These are phyloP conservation scores for Lepus europaeus DNA, from an alignment of 2,113 vertebrate genomes.

Conservation along the genomic window DNA sequence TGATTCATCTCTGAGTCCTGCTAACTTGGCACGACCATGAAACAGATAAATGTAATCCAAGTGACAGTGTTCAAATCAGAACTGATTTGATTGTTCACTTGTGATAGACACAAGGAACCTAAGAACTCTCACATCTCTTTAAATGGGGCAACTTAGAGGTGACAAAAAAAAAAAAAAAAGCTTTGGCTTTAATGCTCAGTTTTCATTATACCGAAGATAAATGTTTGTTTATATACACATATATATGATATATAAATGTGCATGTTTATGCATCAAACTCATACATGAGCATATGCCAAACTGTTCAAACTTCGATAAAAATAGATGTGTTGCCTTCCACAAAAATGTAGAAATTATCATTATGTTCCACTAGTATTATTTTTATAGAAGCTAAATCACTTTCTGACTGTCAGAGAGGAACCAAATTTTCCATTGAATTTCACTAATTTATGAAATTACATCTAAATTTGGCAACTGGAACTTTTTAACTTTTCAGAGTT, in stretches of 20 bases:
- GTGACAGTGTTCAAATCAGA: constrained; percentile 88
- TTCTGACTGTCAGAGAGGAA: not conserved
- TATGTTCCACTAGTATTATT: not conserved
- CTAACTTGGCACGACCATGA: constrained; percentile 86
- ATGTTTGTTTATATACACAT: not conserved
- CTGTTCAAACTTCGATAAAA: constrained; percentile 4
- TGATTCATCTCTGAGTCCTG: constrained; percentile 86
- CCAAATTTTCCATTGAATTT: constrained; percentile 47
- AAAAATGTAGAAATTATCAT: not conserved
- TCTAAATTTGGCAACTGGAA: not conserved
- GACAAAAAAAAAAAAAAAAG: constrained; percentile 81
- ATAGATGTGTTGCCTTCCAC: not conserved
- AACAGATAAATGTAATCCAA: constrained; percentile 86
- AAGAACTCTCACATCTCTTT: constrained; percentile 86
- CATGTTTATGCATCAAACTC: not conserved
- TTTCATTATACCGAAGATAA: not conserved
- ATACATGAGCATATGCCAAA: not conserved
- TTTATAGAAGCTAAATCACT: not conserved
- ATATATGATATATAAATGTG: not conserved
- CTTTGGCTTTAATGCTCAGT: constrained; percentile 79
- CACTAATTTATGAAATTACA: constrained; percentile 38
- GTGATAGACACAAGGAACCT: constrained; percentile 85
- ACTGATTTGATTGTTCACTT: constrained; percentile 88
- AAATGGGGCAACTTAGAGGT: constrained; percentile 80
- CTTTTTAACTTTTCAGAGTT: not conserved